phyloP scores from a whole-genome alignment of 2,888 invertebrate species.

The Cryptus viduatorius region DNA sequence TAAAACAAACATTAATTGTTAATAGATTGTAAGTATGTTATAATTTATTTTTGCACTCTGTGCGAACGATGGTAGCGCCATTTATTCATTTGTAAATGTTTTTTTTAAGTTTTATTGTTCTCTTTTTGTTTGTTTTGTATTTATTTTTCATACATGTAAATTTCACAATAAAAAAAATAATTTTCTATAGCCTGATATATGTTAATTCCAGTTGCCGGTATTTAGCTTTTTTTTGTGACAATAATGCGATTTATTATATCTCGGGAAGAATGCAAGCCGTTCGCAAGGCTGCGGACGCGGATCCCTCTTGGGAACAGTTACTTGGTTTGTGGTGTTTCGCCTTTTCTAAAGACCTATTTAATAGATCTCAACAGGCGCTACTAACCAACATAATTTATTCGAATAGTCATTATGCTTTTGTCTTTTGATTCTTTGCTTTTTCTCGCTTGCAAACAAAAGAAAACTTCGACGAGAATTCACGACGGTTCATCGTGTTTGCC shows the following conservation, averaged over 20 bases:
- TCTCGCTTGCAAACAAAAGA: slow-evolving; percentile 20
- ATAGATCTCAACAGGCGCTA: slow-evolving; percentile 50
- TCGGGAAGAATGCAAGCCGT: slow-evolving; percentile 6
- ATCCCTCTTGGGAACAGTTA: slow-evolving; percentile 59
- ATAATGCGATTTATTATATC: neutral
- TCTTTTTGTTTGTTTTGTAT: slow-evolving; percentile 37
- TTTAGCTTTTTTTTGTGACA: neutral
- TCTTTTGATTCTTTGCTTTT: neutral
- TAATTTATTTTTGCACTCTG: slow-evolving; percentile 41
- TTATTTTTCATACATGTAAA: slow-evolving; percentile 38
- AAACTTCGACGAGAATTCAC: slow-evolving; percentile 20
- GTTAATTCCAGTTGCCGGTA: neutral
- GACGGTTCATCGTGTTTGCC: slow-evolving; percentile 27
- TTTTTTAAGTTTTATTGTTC: slow-evolving; percentile 14
- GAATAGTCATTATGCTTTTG: slow-evolving; percentile 61
- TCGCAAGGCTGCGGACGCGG: slow-evolving; percentile 26
- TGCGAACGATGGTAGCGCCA: slow-evolving; percentile 33
- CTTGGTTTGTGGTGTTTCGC: slow-evolving; percentile 44
- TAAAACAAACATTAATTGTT: slow-evolving; percentile 42
- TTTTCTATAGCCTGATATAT: slow-evolving; percentile 14
- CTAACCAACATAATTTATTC: slow-evolving; percentile 51
- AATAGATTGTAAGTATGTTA: slow-evolving; percentile 45
- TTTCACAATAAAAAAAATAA: slow-evolving; percentile 49
- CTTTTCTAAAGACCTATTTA: slow-evolving; percentile 35
- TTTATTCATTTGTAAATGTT: slow-evolving; percentile 53